Base-by-base conservation (phyloP, 2,797 vertebrate species). In the Aplochiton taeniatus region DNA sequence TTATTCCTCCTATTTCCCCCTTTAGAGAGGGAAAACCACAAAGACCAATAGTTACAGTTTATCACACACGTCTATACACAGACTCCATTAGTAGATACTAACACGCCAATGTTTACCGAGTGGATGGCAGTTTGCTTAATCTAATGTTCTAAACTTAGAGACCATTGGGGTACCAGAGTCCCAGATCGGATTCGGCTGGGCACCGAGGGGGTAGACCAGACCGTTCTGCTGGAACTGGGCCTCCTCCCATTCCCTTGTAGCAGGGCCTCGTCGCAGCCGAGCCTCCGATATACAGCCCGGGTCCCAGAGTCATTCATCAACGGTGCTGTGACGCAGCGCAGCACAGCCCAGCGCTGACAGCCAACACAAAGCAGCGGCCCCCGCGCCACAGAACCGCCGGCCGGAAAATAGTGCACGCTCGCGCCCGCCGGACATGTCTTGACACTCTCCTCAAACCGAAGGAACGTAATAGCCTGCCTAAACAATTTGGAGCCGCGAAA, bases 1-100 rank as follows among this genome's bases (percentile, higher is more conserved):
- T 92, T 90, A n/a, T 66, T 87, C 72, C 82, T 92, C 60, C 62
- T 85, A 43, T 90, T n/a, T 31, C 31, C 6, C 93, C 94, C 89
- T 58, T 87, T 78, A 62, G 68, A 79, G 17, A 81, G 68, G 80
- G 63, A 70, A 70, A 60, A n/a, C n/a, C n/a, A 66, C 62, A 49
- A 48, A 31, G 31, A 31, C 31, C 31, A 31, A 31, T 6, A 31
- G 31, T 31, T 31, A 31, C 6, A 6, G 31, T 2, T 31, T 31
- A 31, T 31, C 31, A 31, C 31, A 31, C 31, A 31, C 31, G 3
- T 31, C 31, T 31, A 31, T 3, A 31, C 6, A 31, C 31, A 31
- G 2, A 31, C 31, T 3, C 31, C 31, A 31, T 31, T 31, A 31
- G 2, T 31, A 31, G 31, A 31, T 31, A 31, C 31, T 31, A 31